These are phyloP conservation scores for Agrypnus murinus DNA, from an alignment of 2,888 invertebrate species.

Conservation along the genomic window DNA sequence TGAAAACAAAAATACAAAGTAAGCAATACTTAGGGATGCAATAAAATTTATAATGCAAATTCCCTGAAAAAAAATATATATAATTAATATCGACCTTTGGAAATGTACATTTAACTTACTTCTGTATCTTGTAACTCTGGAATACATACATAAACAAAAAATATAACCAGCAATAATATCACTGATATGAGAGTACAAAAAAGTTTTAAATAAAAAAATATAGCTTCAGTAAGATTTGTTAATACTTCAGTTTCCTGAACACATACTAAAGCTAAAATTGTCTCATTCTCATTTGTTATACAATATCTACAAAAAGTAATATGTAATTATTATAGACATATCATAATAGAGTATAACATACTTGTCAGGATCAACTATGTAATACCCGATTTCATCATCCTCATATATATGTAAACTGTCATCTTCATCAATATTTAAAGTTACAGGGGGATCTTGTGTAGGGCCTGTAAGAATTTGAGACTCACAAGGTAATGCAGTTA, in stretches of 20 bases:
- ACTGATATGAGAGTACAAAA: conserved; percentile 56
- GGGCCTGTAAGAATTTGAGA: not conserved
- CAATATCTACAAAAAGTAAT: conserved; percentile 24
- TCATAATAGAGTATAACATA: not conserved
- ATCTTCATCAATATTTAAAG: not conserved
- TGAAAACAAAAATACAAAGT: conserved; percentile 74
- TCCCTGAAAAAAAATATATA: conserved; percentile 72
- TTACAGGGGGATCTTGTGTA: not conserved
- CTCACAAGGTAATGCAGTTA: conserved; percentile 12
- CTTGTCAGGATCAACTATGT: not conserved
- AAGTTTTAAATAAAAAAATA: not conserved
- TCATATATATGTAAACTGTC: not conserved
- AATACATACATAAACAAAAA: conserved; percentile 74
- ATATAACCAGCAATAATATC: conserved; percentile 73
- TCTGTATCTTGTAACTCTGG: conserved; percentile 74
- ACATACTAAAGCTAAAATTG: conserved; percentile 35
- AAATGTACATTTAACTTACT: too few relatives aligned
- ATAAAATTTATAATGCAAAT: conserved; percentile 78
- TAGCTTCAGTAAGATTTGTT: conserved; percentile 33
- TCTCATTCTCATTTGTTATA: conserved; percentile 12
- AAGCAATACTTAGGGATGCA: conserved; percentile 75
- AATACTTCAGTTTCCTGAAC: conserved; percentile 44
- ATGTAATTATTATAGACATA: not conserved
- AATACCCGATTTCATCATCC: conserved; percentile 4
- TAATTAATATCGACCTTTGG: not conserved